These are phyloP conservation scores for Lochmaea crataegi DNA, from an alignment of 2,888 invertebrate genomes.

Conservation along the genomic window DNA sequence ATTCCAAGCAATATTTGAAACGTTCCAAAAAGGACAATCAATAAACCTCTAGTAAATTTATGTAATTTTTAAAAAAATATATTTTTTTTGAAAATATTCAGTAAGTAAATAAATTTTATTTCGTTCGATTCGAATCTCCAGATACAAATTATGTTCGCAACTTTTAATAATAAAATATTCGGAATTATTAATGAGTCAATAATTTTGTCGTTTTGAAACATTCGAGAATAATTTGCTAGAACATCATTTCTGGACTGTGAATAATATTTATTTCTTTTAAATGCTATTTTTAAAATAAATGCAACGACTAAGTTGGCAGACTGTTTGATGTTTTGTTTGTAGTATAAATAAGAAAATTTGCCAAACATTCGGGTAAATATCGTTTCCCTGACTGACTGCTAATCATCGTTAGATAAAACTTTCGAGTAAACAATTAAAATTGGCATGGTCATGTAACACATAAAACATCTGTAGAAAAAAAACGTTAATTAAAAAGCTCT, in stretches of 20 bases:
- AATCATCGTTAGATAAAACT: background rate
- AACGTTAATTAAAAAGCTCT: too few relatives aligned
- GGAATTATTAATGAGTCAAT: background rate
- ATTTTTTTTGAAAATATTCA: too few relatives aligned
- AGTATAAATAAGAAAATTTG: constrained; percentile 24
- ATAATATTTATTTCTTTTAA: background rate
- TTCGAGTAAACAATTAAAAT: background rate
- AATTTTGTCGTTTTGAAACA: background rate
- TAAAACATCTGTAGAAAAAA: background rate
- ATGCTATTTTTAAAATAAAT: constrained; percentile 18
- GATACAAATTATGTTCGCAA: too few relatives aligned
- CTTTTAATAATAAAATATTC: background rate
- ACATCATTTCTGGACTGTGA: background rate
- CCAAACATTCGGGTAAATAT: constrained; percentile 14
- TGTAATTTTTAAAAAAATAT: too few relatives aligned
- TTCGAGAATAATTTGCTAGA: background rate
- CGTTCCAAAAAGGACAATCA: too few relatives aligned
- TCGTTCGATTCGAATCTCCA: too few relatives aligned
- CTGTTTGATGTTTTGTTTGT: constrained; percentile 23
- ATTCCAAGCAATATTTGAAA: too few relatives aligned
- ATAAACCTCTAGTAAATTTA: too few relatives aligned
- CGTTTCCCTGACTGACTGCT: background rate
- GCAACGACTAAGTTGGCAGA: constrained; percentile 17
- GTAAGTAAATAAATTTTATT: too few relatives aligned
- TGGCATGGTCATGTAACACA: background rate